phyloP scores from a whole-genome alignment of 35 echinoderm and acorn worm species.

The Ophioderma brevispina region DNA sequence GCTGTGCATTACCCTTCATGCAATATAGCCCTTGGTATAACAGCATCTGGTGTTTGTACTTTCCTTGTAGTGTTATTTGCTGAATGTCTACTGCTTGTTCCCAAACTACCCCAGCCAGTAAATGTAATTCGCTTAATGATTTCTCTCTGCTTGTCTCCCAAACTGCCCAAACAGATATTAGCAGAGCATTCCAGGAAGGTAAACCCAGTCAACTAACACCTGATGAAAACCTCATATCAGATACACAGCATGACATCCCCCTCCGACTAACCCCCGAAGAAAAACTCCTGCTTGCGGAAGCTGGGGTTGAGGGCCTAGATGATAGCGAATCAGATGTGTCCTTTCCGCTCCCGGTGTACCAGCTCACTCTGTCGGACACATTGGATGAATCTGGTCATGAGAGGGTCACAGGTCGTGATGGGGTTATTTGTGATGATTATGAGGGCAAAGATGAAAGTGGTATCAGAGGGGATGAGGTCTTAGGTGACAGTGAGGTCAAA shows the following conservation, averaged over 20 bases:
- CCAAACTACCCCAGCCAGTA: too few species aligned
- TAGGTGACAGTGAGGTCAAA: background rate
- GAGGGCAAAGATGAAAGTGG: background rate
- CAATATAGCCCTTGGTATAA: too few species aligned
- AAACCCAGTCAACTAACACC: background rate
- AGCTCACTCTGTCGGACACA: too few species aligned
- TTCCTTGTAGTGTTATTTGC: too few species aligned
- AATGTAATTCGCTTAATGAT: too few species aligned
- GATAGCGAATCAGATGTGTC: background rate
- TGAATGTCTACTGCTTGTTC: too few species aligned
- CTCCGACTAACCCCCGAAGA: background rate
- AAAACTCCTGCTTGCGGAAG: background rate
- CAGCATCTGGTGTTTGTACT: too few species aligned
- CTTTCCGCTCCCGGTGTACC: background rate
- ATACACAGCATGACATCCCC: background rate
- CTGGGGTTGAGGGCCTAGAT: background rate
- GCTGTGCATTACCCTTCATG: too few species aligned
- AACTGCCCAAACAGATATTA: background rate
- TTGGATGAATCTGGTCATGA: slow-evolving; percentile 1
- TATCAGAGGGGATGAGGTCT: background rate
- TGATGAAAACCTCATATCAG: background rate
- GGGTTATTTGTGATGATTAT: background rate
- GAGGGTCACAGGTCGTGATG: background rate
- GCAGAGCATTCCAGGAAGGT: background rate
- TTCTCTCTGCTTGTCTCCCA: background rate